A percentile compares a stretch with the other conserved stretches of the same genome.
Conservation (phyloP, 2,797 vertebrate species). For the Pachyuromys duprasi region DNA sequence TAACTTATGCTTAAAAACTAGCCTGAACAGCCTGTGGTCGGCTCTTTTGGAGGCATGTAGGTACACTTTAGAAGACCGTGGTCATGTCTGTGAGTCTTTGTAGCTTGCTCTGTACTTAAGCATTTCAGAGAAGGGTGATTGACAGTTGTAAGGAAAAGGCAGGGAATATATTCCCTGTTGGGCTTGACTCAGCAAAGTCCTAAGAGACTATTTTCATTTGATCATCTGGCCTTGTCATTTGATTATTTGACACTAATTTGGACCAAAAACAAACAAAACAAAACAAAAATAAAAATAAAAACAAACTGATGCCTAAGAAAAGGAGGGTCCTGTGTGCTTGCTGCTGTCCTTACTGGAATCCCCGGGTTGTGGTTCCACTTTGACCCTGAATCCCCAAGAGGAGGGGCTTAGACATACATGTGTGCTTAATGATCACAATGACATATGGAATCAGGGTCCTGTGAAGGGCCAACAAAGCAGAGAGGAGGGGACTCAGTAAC, state of each 20-base stretch:
- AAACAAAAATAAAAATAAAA: background rate
- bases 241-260: background rate
- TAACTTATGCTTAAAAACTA: background rate
- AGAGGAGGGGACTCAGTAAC: background rate
- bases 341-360: background rate
- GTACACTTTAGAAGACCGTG: accelerated
- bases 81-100: accelerated
- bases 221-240: background rate
- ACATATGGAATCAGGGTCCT: accelerated
- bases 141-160: accelerated
- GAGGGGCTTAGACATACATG: background rate
- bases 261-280: no score
- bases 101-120: background rate
- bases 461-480: background rate
- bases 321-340: background rate
- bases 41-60: background rate
- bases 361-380: background rate
- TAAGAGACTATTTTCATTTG: background rate
- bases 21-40: background rate
- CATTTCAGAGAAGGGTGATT: background rate
- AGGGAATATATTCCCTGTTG: accelerated
- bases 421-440: accelerated
- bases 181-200: background rate
- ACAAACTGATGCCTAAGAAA: background rate
- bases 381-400: background rate